Percentiles rank a stretch among this genome's conserved stretches.
These are phyloP conservation scores for Carabus problematicus DNA, from an alignment of 2,888 invertebrate species.

Conservation along the genomic window DNA sequence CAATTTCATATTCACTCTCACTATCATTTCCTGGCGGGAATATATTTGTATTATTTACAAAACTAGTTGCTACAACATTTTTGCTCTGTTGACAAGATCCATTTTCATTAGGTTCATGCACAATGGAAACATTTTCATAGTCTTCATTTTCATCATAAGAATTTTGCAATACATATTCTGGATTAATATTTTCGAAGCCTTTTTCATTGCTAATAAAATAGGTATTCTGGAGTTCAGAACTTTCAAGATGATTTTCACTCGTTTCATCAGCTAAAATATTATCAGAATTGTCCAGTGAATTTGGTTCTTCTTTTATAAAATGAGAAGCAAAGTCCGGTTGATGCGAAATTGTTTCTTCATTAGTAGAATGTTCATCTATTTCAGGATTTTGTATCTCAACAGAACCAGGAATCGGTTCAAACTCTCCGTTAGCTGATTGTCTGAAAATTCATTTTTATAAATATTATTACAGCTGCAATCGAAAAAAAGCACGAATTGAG, in stretches of 20 bases:
- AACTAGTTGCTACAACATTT: conserved; percentile 19
- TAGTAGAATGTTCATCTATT: conserved; percentile 1
- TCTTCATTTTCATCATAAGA: conserved; percentile 46
- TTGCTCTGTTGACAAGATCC: conserved; percentile 24
- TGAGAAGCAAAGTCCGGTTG: neutral
- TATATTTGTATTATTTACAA: conserved; percentile 24
- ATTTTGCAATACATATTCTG: conserved; percentile 26
- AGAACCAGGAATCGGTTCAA: conserved; percentile 57
- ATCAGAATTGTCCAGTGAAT: too few species aligned
- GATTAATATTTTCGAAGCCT: conserved; percentile 15
- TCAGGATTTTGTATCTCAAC: conserved; percentile 51
- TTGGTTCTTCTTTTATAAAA: neutral
- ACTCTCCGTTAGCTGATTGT: conserved; percentile 55
- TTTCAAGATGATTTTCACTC: neutral
- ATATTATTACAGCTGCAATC: neutral
- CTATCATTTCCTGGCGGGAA: conserved; percentile 15
- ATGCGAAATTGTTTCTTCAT: conserved; percentile 11
- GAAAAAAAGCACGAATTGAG: neutral
- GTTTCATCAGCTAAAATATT: too few species aligned
- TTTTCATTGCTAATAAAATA: conserved; percentile 12
- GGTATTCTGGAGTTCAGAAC: conserved; percentile 12
- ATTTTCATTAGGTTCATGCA: conserved; percentile 52
- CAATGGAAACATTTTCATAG: conserved; percentile 52
- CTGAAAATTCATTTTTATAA: conserved; percentile 46
- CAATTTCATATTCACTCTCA: conserved; percentile 38